Base-by-base conservation (phyloP, 2,888 invertebrate species). In the Polymixis lichenea region DNA sequence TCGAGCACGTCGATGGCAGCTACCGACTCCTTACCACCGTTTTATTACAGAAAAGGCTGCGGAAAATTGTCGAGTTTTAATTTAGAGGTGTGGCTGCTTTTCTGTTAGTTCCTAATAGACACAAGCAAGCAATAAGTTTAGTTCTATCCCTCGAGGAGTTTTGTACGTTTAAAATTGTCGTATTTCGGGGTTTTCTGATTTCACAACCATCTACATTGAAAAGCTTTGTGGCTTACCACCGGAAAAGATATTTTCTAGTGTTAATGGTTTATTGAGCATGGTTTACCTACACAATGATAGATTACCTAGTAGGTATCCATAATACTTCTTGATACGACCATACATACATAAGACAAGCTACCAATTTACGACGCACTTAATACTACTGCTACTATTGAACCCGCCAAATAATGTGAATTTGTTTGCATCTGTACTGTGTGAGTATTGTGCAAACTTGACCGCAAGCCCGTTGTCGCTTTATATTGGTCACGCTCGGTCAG, bases 1-100 rank as follows among this genome's bases (percentile, higher is more conserved):
- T 90, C 84, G 69, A 86, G 84, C 84, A 79, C 84, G 88, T 80
- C 82, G 86, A 84, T 73, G 78, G 69, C 71, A 74, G 51, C 78
- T 85, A 64, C 60, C 58, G 51, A 77, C 85, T 79, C 65, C 64
- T 87, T 76, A 65, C 65, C 51, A 78, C 60, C 65, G 72, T 77
- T 82, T 82, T 78, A 77, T 78, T 78, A 79, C 38, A n/a, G 49
- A 76, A 79, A 69, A 78, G 70, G 78, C 80, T 77, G 61, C 13
- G 22, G 19, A n/a, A 67, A 72, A 74, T 65, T 70, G 38, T 71
- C 25, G 28, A 71, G 56, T 60, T 82, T 69, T 74, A 60, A 67
- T 72, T 76, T 70, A 83, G 46, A 56, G 6, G 22, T 32, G 13
- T 46, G 17, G 0, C 11, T 17, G 19, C 15, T 51, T 46, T 51